Evolutionary conservation across 2,113 vertebrate genomes (phyloP), one percentile per base, ranked within the genome.

Genomic region (Antechinus stuartii): DNA sequence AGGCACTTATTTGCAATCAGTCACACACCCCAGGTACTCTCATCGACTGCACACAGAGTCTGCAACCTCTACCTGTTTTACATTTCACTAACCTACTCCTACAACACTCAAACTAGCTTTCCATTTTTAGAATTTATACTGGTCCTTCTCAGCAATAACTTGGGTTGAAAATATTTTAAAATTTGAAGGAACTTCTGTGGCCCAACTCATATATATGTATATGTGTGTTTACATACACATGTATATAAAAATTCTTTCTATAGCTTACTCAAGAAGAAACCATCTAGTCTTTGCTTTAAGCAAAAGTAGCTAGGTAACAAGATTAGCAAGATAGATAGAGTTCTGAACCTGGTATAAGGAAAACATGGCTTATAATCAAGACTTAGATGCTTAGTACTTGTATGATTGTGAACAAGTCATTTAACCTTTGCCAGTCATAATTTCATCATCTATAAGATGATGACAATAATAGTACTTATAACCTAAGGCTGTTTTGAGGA

Each of bases 1-100:
- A 94, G 42, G 35, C 24, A 42, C 16, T 96, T 42, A n/a, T 90
- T 49, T 93, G 42, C 56, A 95, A 90, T 89, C 61, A 92, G 22
- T 47, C 54, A 35, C 30, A 27, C 54, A 10, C 26, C 57, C 56
- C 89, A 61, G 7, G 12, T 30, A 3, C 54, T 23, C 9, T 91
- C 54, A 52, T 50, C 3, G 25, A 24, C 0, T 8, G 47, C n/a
- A 30, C 42, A 50, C 26, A 46, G 2, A 26, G 0, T 5, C 25
- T 53, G 35, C 35, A 23, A 46, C 6, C 47, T 76, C 47, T 23
- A 30, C 30, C 35, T 42, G 0, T 8, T 46, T 12, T 22, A 35
- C 55, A 89, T 55, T 56, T 8, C 7, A 26, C 35, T 19, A 90
- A 54, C 12, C 11, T 53, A 19, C 2, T 23, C n/a, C 35, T 3